phyloP scores from a whole-genome alignment of 2,797 vertebrate genomes.

The Kryptopterus vitreolus region DNA sequence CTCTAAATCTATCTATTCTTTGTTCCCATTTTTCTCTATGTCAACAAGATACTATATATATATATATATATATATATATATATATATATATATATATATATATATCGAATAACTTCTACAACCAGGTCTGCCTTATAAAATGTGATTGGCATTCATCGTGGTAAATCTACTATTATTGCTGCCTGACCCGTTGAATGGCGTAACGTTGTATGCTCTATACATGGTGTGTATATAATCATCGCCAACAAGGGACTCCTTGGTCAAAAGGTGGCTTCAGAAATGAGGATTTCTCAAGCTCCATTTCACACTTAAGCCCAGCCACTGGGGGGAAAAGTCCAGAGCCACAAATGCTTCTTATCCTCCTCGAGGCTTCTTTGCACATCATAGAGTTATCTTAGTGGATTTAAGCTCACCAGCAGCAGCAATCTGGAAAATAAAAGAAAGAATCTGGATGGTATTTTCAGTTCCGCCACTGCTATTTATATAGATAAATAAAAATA shows the following conservation, averaged over 20 bases:
- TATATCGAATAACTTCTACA: neutral
- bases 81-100: constrained; percentile 6
- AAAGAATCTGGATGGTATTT: constrained; percentile 21
- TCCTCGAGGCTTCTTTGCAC: constrained; percentile 57
- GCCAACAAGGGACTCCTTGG: constrained; percentile 15
- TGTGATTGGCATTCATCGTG: neutral
- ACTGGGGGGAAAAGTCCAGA: constrained; percentile 37
- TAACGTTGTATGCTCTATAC: neutral
- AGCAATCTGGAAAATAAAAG: constrained; percentile 62
- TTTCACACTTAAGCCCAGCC: constrained; percentile 41
- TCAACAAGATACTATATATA: constrained; percentile 24
- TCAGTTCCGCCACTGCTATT: constrained; percentile 29
- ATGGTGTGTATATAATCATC: constrained; percentile 21
- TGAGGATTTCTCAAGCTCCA: constrained; percentile 29
- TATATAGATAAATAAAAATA: constrained; percentile 24
- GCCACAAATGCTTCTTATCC: constrained; percentile 52
- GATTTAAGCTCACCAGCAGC: constrained; percentile 66
- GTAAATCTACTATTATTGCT: constrained; percentile 11
- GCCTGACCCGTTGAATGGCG: constrained; percentile 2
- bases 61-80: neutral
- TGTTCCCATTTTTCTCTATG: constrained; percentile 8
- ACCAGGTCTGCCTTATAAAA: neutral
- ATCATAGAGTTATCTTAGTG: constrained; percentile 62
- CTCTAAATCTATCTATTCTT: constrained; percentile 60
- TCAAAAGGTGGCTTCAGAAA: constrained; percentile 29